Conservation (phyloP, 1,140 invertebrate genomes). For the Sarcophaga peregrina region DNA sequence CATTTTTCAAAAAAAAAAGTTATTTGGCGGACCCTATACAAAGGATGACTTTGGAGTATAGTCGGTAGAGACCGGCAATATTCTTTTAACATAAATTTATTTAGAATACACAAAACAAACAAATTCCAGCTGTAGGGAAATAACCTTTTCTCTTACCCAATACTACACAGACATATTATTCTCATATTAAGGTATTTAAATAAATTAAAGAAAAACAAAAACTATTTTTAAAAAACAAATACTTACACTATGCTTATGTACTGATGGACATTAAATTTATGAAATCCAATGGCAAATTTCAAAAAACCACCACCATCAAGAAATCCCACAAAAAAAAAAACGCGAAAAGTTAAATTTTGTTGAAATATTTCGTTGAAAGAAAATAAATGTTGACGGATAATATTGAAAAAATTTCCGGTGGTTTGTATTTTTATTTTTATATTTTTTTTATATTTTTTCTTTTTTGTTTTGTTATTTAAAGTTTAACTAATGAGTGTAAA, state of each 20-base stretch:
- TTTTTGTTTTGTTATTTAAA: neutral
- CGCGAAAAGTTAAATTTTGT: neutral
- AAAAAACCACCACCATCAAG: too few species aligned
- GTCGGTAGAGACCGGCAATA: too few species aligned
- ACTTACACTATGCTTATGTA: constrained; percentile 33
- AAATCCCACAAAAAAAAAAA: neutral
- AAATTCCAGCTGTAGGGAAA: too few species aligned
- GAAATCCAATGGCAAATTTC: neutral
- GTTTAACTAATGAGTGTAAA: neutral
- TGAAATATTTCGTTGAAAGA: neutral
- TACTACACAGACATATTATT: too few species aligned
- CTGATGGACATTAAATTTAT: constrained; percentile 5
- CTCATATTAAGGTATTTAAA: too few species aligned
- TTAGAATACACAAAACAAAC: too few species aligned
- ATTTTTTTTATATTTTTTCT: neutral
- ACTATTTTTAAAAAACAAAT: neutral
- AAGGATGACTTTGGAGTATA: too few species aligned
- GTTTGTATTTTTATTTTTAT: neutral
- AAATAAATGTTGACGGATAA: constrained; percentile 10
- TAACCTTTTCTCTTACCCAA: too few species aligned
- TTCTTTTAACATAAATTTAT: too few species aligned
- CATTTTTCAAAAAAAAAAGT: too few species aligned
- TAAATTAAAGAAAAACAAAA: too few species aligned
- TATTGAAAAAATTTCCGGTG: constrained; percentile 4
- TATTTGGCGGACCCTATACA: too few species aligned